Evolutionary conservation across 2,888 invertebrate species (phyloP).

Genomic region (Noctua janthina): DNA sequence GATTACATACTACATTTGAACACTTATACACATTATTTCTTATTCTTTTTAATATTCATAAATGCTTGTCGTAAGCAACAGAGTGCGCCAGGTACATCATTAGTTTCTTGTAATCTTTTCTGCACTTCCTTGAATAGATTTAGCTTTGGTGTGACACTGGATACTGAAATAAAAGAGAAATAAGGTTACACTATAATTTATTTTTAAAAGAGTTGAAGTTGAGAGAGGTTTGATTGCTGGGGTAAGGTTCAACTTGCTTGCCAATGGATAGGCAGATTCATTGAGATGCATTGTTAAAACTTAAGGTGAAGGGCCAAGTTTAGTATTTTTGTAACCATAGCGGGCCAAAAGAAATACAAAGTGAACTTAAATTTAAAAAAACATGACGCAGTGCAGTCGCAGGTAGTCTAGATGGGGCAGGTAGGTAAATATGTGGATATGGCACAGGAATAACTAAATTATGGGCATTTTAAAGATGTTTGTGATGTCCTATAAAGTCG

Average conservation of each 20-base stretch:
- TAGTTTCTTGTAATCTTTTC: constrained; percentile 78
- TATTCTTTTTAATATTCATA: constrained; percentile 65
- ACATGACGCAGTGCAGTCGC: too few species aligned
- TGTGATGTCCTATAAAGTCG: too few species aligned
- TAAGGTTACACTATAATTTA: too few species aligned
- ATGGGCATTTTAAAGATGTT: too few species aligned
- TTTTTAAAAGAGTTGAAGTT: neutral
- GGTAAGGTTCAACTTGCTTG: neutral
- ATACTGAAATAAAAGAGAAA: constrained; percentile 76
- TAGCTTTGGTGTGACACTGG: constrained; percentile 79
- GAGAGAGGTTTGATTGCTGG: neutral
- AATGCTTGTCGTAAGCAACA: constrained; percentile 82
- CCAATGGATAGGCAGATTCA: neutral
- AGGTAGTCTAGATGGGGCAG: too few species aligned
- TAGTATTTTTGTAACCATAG: too few species aligned
- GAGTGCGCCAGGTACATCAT: constrained; percentile 83
- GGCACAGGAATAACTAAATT: too few species aligned
- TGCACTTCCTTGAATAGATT: constrained; percentile 77
- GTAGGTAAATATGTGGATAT: too few species aligned
- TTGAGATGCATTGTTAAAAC: neutral
- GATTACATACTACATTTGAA: constrained; percentile 15
- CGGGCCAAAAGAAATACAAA: too few species aligned
- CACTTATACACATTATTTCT: constrained; percentile 53
- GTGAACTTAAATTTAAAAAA: too few species aligned
- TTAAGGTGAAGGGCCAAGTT: neutral